Percentiles rank a stretch among this genome's conserved stretches.
These are phyloP conservation scores for Thinocorus orbignyianus DNA, from an alignment of 2,113 vertebrate genomes.

Conservation along the genomic window DNA sequence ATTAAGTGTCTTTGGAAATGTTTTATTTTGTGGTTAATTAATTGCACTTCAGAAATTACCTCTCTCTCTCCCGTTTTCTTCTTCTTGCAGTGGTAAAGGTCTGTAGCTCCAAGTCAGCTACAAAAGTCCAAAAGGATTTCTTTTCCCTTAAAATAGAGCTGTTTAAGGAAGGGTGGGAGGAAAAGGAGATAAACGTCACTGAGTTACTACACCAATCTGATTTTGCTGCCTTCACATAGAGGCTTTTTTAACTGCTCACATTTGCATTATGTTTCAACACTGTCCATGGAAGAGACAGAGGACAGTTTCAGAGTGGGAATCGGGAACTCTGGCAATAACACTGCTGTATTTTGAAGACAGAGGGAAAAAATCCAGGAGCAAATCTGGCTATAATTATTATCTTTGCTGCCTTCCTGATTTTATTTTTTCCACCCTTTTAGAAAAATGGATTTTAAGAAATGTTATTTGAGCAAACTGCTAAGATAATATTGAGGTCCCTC, in stretches of 20 bases:
- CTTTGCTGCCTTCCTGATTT: background rate
- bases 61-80: background rate
- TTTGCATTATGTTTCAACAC: background rate
- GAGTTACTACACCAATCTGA: conserved; percentile 28
- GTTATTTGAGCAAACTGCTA: background rate
- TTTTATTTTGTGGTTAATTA: background rate
- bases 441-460: background rate
- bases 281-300: background rate
- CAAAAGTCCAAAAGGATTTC: background rate
- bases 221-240: background rate
- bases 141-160: background rate
- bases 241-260: background rate
- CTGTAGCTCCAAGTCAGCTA: background rate
- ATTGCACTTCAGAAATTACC: conserved; percentile 18
- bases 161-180: background rate
- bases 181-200: conserved; percentile 30
- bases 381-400: background rate
- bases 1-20: background rate
- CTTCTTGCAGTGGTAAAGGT: background rate
- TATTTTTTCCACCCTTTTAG: background rate
- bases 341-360: background rate
- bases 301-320: background rate
- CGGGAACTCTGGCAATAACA: background rate
- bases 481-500: background rate
- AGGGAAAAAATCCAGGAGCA: background rate